These are phyloP conservation scores for Dromius quadrimaculatus DNA, from an alignment of 2,888 invertebrate genomes.

Conservation along the genomic window DNA sequence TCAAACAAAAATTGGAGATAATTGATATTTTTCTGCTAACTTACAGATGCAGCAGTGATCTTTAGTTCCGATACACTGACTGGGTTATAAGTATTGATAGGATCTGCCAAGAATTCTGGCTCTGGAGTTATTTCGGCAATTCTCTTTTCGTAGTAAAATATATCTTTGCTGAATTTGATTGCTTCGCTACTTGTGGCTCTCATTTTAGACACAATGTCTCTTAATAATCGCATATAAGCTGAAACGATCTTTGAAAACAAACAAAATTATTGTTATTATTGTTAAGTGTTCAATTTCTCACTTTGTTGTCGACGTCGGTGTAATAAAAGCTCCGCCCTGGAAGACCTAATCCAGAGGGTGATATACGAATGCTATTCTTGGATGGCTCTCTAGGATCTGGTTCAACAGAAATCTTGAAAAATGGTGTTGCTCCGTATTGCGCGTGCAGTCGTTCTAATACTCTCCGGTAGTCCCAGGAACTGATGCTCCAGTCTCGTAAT, in stretches of 20 bases:
- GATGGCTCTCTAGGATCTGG: constrained; percentile 67
- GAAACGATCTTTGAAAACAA: constrained; percentile 64
- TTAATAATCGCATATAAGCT: constrained; percentile 68
- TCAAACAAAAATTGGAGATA: not conserved
- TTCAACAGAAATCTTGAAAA: constrained; percentile 69
- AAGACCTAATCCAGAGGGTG: constrained; percentile 70
- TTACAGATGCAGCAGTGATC: constrained; percentile 65
- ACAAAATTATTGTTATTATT: not conserved
- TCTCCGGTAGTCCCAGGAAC: constrained; percentile 64
- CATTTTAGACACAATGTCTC: constrained; percentile 67
- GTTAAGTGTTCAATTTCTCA: constrained; percentile 58
- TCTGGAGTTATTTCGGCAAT: constrained; percentile 69
- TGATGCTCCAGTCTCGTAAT: constrained; percentile 65
- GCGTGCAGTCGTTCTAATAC: constrained; percentile 66
- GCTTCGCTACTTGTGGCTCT: constrained; percentile 67
- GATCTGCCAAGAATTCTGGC: constrained; percentile 61
- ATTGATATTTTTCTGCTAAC: constrained; percentile 48
- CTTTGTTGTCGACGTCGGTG: constrained; percentile 64
- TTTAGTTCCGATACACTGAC: constrained; percentile 66
- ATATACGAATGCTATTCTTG: constrained; percentile 68
- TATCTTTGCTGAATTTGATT: constrained; percentile 67
- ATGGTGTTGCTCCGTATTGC: constrained; percentile 68
- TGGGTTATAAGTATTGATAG: constrained; percentile 63
- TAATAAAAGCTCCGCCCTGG: constrained; percentile 70
- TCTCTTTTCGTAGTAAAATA: constrained; percentile 70